Percentiles rank a stretch among this genome's conserved stretches.
These are phyloP conservation scores for Pithys albifrons DNA, from an alignment of 2,113 vertebrate genomes.

Conservation along the genomic window DNA sequence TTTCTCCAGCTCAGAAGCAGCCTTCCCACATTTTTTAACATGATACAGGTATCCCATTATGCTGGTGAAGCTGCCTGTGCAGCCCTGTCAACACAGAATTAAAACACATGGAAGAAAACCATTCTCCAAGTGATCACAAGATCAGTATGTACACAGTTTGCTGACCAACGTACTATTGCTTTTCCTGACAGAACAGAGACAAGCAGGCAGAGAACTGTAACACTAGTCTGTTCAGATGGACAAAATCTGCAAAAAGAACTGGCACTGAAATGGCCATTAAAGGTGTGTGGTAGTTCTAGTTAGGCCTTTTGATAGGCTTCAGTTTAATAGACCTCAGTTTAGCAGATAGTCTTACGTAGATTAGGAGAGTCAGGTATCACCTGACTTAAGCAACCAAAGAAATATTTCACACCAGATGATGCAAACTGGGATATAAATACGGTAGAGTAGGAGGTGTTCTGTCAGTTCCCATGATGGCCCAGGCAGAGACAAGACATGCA, in stretches of 20 bases:
- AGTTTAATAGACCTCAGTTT: no score
- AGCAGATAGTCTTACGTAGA: no score
- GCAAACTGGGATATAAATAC: no score
- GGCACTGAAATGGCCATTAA: neutral
- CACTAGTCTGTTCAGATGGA: neutral
- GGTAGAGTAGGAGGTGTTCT: no score
- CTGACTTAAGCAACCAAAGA: no score
- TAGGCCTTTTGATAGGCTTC: no score
- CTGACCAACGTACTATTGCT: neutral
- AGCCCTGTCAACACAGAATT: constrained; percentile 80
- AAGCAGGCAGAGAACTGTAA: neutral
- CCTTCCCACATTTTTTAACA: constrained; percentile 91
- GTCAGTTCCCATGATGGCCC: no score
- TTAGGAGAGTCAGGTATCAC: no score
- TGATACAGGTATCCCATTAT: constrained; percentile 96
- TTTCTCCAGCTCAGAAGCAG: constrained; percentile 89
- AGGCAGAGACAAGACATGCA: no score
- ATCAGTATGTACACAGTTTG: neutral
- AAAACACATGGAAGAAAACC: neutral
- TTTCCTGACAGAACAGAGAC: neutral
- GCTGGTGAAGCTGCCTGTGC: constrained; percentile 90
- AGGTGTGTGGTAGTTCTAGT: no score
- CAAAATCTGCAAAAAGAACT: neutral
- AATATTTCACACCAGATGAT: no score
- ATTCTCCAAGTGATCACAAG: neutral